Evolutionary conservation across 64 coral and sea anemone genomes (phyloP).

Genomic region (Montipora cactus): DNA sequence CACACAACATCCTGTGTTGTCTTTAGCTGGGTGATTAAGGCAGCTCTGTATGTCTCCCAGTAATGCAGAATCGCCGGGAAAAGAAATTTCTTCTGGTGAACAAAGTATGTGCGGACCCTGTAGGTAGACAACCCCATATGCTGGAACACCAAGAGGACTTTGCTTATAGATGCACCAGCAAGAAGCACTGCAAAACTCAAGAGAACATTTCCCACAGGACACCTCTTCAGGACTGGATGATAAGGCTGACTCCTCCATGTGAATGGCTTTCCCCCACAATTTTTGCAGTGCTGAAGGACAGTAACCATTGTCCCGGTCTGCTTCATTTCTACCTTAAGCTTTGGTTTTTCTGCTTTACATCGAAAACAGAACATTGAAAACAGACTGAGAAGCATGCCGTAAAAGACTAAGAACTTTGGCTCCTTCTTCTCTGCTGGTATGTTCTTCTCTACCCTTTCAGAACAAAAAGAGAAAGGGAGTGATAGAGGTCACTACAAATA

Average conservation of each 20-base stretch:
- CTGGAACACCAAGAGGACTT: conserved; percentile 37
- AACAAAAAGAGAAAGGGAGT: neutral
- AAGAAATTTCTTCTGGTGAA: conserved; percentile 41
- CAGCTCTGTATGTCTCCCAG: conserved; percentile 8
- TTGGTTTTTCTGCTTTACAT: neutral
- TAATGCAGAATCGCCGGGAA: conserved; percentile 53
- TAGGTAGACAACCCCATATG: conserved; percentile 36
- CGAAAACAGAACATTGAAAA: conserved; percentile 64
- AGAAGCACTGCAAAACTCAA: conserved; percentile 53
- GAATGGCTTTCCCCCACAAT: neutral
- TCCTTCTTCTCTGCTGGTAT: conserved; percentile 29
- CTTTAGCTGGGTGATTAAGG: conserved; percentile 22
- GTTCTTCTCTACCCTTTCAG: conserved; percentile 44
- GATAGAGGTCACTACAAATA: neutral
- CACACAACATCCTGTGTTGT: conserved; percentile 22
- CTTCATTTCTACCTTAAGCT: conserved; percentile 20
- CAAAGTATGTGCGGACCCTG: conserved; percentile 18
- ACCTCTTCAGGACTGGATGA: conserved; percentile 18
- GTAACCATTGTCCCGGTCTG: conserved; percentile 55
- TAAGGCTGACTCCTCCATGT: conserved; percentile 40
- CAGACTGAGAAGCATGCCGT: conserved; percentile 34
- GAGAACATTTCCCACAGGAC: conserved; percentile 41
- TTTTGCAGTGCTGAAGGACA: conserved; percentile 24
- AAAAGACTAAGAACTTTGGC: conserved; percentile 70
- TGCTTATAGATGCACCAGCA: conserved; percentile 58